Evolutionary conservation across 1,140 invertebrate genomes (phyloP), one percentile per base, ranked within the genome.

Genomic region (Pseudomyrmex dendroicus): DNA sequence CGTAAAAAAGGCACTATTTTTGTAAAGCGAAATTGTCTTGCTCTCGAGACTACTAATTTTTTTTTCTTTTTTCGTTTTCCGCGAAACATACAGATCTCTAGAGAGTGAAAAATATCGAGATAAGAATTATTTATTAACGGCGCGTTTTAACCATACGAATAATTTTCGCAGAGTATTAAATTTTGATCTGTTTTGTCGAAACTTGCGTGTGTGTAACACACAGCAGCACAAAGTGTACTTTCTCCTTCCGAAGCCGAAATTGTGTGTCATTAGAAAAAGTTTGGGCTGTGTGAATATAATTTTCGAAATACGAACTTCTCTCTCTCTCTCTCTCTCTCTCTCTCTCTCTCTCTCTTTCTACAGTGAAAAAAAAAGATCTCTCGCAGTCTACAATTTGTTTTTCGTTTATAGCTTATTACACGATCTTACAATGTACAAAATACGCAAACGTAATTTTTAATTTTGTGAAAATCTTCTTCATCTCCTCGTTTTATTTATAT

Each of bases 1-100:
- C 70, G 87, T 89, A 89, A 89, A 89, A 89, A 89, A 89, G 88
- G 88, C 87, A 89, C 88, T 89, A 89, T 89, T 86, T 89, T 89
- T 80, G 84, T 86, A 86, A 89, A 89, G 82, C 88, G 87, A 84
- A 89, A 86, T 88, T 84, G 84, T 89, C 73, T 78, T 82, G 66
- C n/a, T 84, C n/a, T 84, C 76, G 86, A 68, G 83, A 76, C 70
- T 17, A 35, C 74, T 68, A 78, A 64, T 84, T 78, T 84, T 70
- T 35, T 78, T 35, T 5, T 35, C 5, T 35, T 35, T 35, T 35
- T 35, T 35, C 35, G 52, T 80, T 70, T 72, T 35, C 73, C 82
- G 73, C 61, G 72, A 76, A 76, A 66, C 82, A 59, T 48, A 63
- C 57, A 54, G 61, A 64, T 64, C 72, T 76, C n/a, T 66, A 66